A percentile compares a stretch with the other conserved stretches of the same genome.
phyloP scores from a whole-genome alignment of 2,113 vertebrate species.

The Solea solea region DNA sequence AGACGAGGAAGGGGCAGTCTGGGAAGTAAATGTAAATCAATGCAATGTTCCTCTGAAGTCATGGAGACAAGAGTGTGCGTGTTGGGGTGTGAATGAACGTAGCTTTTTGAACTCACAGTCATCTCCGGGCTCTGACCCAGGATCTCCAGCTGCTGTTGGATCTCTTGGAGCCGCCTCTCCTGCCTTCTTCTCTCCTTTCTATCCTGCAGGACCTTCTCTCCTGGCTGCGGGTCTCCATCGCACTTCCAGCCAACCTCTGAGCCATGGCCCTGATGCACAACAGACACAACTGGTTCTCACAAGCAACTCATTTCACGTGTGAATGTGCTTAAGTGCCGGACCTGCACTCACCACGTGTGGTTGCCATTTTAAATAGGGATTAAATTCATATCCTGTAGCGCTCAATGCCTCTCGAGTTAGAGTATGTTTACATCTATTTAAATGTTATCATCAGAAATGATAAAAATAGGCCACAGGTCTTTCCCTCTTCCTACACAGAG shows the following conservation, averaged over 20 bases:
- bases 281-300: conserved; percentile 64
- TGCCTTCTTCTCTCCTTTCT: conserved; percentile 84
- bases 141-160: conserved; percentile 87
- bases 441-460: neutral
- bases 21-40: neutral
- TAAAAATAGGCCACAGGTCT: neutral
- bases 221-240: conserved; percentile 77
- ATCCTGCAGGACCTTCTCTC: conserved; percentile 87
- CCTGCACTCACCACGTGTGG: conserved; percentile 21
- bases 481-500: conserved; percentile 12
- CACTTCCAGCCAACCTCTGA: conserved; percentile 68
- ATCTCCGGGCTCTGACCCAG: conserved; percentile 74
- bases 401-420: conserved; percentile 11
- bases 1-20: too few species aligned
- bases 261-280: conserved; percentile 80
- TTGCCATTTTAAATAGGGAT: conserved; percentile 31
- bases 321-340: neutral
- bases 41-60: neutral
- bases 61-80: conserved; percentile 8
- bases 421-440: conserved; percentile 3
- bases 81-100: conserved; percentile 23
- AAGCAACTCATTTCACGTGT: conserved; percentile 45
- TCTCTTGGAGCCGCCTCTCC: conserved; percentile 86
- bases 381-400: conserved; percentile 16
- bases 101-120: conserved; percentile 77